A percentile compares a stretch with the other conserved stretches of the same genome.
These are phyloP conservation scores for Gobio gobio DNA, from an alignment of 2,113 vertebrate genomes.

Conservation along the genomic window DNA sequence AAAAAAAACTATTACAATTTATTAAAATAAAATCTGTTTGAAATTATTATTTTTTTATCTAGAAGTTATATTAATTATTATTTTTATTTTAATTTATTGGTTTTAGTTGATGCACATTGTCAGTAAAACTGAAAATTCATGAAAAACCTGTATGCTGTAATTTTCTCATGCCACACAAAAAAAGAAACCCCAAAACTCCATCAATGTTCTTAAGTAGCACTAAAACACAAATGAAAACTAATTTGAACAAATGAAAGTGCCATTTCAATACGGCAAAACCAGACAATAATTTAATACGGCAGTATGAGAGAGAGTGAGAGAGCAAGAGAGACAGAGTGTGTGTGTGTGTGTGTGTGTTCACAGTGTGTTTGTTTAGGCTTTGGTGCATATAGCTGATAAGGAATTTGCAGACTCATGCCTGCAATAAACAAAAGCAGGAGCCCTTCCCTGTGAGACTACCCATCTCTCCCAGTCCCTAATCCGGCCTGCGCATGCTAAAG, in stretches of 20 bases:
- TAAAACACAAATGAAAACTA: not conserved
- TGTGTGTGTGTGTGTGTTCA: too few species aligned
- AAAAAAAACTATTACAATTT: too few species aligned
- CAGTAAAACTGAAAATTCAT: not conserved
- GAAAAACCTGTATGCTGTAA: not conserved
- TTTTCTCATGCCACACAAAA: not conserved
- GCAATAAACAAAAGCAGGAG: slow-evolving; percentile 49
- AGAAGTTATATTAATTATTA: too few species aligned
- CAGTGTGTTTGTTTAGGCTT: slow-evolving; percentile 34
- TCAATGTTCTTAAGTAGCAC: not conserved
- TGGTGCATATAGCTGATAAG: slow-evolving; percentile 50
- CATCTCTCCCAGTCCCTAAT: slow-evolving; percentile 42
- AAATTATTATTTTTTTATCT: too few species aligned
- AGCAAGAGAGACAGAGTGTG: too few species aligned
- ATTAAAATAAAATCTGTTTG: too few species aligned
- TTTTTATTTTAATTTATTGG: too few species aligned
- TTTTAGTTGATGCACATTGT: too few species aligned
- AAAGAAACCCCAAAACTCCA: not conserved
- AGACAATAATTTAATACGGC: too few species aligned
- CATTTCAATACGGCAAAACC: not conserved
- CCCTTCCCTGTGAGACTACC: slow-evolving; percentile 30
- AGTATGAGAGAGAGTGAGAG: too few species aligned
- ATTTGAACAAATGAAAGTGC: not conserved
- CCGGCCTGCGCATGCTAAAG: slow-evolving; percentile 22
- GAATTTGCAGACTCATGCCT: slow-evolving; percentile 43